These are phyloP conservation scores for Gerris lacustris DNA, from an alignment of 2,888 invertebrate species.

Conservation along the genomic window DNA sequence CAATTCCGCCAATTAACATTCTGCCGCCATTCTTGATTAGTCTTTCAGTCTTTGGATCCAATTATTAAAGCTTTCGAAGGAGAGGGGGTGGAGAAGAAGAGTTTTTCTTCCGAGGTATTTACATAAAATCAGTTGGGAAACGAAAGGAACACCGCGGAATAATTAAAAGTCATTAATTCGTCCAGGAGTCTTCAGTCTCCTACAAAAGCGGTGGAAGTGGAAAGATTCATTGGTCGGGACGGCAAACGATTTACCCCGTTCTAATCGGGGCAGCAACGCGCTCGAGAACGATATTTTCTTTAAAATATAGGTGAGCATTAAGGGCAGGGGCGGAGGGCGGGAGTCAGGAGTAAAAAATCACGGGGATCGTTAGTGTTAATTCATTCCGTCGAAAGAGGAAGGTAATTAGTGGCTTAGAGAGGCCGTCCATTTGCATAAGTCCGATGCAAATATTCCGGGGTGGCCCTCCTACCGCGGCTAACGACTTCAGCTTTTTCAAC, in stretches of 20 bases:
- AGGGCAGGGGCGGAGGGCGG: background rate
- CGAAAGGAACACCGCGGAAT: background rate
- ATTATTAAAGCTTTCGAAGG: background rate
- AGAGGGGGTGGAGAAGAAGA: background rate
- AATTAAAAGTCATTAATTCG: conserved; percentile 2
- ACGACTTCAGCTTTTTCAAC: conserved; percentile 9
- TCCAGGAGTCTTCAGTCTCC: background rate
- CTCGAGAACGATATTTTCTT: background rate
- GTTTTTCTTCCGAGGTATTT: background rate
- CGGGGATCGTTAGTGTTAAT: conserved; percentile 10
- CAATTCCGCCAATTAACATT: conserved; percentile 1
- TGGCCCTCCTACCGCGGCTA: background rate
- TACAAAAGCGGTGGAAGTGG: background rate
- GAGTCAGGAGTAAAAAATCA: conserved; percentile 8
- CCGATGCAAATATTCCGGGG: background rate
- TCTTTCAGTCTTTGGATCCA: background rate
- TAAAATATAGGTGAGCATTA: conserved; percentile 12
- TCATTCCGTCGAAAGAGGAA: conserved; percentile 5
- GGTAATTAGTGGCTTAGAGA: conserved; percentile 7
- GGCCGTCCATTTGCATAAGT: conserved; percentile 7
- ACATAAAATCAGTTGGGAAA: background rate
- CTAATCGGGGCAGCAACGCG: background rate
- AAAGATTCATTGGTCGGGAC: background rate
- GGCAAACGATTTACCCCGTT: conserved; percentile 2
- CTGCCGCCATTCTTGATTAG: conserved; percentile 1